Evolutionary conservation across 2,113 vertebrate genomes (phyloP).

Genomic region (Dromiciops gliroides): DNA sequence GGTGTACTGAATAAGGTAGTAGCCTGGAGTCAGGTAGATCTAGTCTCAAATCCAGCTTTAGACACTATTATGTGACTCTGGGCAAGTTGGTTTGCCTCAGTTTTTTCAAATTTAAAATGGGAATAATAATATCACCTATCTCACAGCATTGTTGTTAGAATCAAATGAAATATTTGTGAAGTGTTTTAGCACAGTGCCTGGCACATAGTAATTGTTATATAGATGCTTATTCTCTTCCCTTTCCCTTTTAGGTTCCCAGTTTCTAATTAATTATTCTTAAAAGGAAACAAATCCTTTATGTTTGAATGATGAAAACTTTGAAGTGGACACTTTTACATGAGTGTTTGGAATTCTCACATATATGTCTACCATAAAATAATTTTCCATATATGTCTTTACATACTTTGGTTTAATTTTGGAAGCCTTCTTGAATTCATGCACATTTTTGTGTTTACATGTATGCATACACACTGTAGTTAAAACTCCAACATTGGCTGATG

Average conservation of each 20-base stretch:
- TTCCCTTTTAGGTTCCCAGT: neutral
- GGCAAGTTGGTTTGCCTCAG: neutral
- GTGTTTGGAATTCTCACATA: neutral
- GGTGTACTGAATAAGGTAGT: neutral
- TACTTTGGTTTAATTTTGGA: neutral
- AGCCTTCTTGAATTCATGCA: neutral
- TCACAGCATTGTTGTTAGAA: neutral
- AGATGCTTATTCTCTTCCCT: neutral
- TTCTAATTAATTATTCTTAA: neutral
- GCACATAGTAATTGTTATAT: neutral
- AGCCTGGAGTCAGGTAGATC: neutral
- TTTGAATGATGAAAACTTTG: neutral
- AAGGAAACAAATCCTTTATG: neutral
- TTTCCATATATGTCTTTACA: neutral
- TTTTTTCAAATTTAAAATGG: neutral
- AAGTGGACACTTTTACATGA: neutral
- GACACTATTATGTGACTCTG: neutral
- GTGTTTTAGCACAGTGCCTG: neutral
- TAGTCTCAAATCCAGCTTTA: neutral
- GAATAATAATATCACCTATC: neutral
- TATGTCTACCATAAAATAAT: neutral
- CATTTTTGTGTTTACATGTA: neutral
- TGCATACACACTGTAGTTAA: neutral
- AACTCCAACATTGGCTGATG: conserved; percentile 36
- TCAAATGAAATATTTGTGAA: neutral